Percentiles rank a stretch among this genome's conserved stretches.
Evolutionary conservation across 2,113 vertebrate species (phyloP).

Genomic region (Camelus bactrianus): DNA sequence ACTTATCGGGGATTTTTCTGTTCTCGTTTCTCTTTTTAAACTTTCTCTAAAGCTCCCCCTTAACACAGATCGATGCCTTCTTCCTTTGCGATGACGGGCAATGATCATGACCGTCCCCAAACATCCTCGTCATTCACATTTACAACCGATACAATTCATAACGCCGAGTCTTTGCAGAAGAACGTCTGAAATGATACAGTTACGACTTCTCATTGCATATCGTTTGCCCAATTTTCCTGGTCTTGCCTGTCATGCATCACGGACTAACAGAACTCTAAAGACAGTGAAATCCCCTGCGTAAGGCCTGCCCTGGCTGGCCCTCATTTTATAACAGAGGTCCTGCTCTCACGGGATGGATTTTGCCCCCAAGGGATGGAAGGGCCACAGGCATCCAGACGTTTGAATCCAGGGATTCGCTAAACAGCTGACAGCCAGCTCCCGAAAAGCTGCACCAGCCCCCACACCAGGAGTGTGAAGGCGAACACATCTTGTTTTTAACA

Average conservation of each 20-base stretch:
- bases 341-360: fast-evolving
- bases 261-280: too few species aligned
- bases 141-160: fast-evolving
- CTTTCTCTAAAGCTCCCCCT: neutral
- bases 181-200: too few species aligned
- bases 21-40: neutral
- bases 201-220: fast-evolving
- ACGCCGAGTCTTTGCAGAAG: neutral
- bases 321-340: neutral
- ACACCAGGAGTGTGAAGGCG: fast-evolving
- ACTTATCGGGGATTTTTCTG: neutral
- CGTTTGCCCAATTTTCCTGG: fast-evolving
- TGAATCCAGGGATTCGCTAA: too few species aligned
- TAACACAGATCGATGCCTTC: neutral
- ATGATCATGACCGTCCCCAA: fast-evolving
- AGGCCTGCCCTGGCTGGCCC: fast-evolving
- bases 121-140: neutral
- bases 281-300: neutral
- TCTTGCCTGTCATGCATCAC: fast-evolving
- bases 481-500: fast-evolving
- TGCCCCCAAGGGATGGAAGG: fast-evolving
- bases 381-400: fast-evolving
- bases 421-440: too few species aligned
- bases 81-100: neutral
- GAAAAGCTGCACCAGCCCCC: fast-evolving